Evolutionary conservation across 2,888 invertebrate genomes (phyloP), one percentile per base, ranked within the genome.

Genomic region (Osedax fenrisi): DNA sequence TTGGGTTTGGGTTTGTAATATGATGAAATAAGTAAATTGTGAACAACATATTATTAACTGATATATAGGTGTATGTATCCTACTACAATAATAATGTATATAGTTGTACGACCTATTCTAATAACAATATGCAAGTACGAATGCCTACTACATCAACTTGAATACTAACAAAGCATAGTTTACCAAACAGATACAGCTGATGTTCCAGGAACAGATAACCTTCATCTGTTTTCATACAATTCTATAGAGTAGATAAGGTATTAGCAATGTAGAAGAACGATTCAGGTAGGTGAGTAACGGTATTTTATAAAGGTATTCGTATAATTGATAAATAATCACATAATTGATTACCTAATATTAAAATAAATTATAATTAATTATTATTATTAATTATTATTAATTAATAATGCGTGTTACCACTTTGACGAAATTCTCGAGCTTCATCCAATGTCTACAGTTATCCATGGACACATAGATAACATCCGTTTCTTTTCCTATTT

Each of bases 131-230:
- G n/a, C n/a, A n/a, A n/a, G n/a, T n/a, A n/a, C n/a, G n/a, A n/a
- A n/a, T n/a, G n/a, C n/a, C n/a, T n/a, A n/a, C n/a, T n/a, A 67
- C n/a, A 13, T 23, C 26, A n/a, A 68, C 68, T 26, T 17, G 0
- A n/a, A 26, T 26, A 80, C 83, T 80, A 77, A 83, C 83, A 76
- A 81, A 79, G 78, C 83, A 83, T 10, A 84, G 79, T 76, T 81
- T 81, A 22, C 82, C 82, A 76, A 83, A 83, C 74, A 84, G 77
- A 61, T 82, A 81, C 59, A 84, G 77, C 77, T 84, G 84, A 72
- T 82, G 81, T 73, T 82, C 82, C 69, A 84, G 77, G 75, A 84
- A 84, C 68, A 81, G 78, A 73, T 82, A 83, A 59, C 80, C 80
- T 66, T 83, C 82, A 76, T 81, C 80, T 70, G 70, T 67, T 41